A percentile compares a stretch with the other conserved stretches of the same genome.
Conservation (phyloP, 2,797 vertebrate genomes). For the Lindbergichthys nudifrons region DNA sequence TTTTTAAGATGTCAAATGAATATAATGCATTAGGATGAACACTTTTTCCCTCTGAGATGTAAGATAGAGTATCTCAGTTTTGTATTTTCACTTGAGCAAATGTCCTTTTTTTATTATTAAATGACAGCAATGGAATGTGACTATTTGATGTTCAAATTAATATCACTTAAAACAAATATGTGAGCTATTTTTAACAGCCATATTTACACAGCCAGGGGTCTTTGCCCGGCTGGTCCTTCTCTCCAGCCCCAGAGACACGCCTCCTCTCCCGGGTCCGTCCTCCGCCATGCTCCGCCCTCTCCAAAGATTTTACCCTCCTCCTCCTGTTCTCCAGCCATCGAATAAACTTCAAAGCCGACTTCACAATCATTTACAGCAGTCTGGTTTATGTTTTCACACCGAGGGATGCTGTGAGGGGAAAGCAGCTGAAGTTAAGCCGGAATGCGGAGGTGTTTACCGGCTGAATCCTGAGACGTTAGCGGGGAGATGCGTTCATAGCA, state of each 20-base stretch:
- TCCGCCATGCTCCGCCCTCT: constrained; percentile 57
- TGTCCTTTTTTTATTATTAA: too few species aligned
- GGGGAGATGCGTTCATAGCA: constrained; percentile 49
- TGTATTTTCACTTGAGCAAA: too few species aligned
- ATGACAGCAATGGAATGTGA: too few species aligned
- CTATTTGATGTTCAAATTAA: too few species aligned
- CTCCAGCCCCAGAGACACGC: constrained; percentile 20
- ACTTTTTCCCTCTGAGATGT: neutral
- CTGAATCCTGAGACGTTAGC: constrained; percentile 6
- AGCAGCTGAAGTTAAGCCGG: neutral
- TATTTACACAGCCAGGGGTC: neutral
- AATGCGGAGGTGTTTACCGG: constrained; percentile 32
- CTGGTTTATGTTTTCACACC: neutral
- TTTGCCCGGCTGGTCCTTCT: neutral
- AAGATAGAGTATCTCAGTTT: too few species aligned
- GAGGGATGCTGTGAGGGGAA: constrained; percentile 1
- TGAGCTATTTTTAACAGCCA: neutral
- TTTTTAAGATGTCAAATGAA: neutral
- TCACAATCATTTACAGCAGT: neutral
- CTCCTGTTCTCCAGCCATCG: constrained; percentile 38
- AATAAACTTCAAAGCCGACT: constrained; percentile 40
- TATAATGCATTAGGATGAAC: neutral
- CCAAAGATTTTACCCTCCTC: neutral
- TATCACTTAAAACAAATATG: neutral
- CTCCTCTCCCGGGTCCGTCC: constrained; percentile 24